Percentiles rank a stretch among this genome's conserved stretches.
These are phyloP conservation scores for Alosa sapidissima DNA, from an alignment of 2,797 vertebrate species.

Conservation along the genomic window DNA sequence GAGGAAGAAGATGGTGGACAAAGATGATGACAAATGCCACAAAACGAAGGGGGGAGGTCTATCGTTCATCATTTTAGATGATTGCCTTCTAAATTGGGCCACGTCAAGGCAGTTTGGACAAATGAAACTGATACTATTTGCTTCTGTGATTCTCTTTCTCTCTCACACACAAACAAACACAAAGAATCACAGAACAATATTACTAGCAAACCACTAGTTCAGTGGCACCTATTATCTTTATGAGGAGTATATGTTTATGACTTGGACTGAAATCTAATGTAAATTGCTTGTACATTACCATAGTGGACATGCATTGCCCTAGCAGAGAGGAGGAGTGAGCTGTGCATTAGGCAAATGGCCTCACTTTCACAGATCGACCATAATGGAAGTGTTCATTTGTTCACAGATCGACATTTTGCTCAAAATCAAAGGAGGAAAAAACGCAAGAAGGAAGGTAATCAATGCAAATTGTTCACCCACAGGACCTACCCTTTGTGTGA, in stretches of 20 bases:
- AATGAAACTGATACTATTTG: not conserved
- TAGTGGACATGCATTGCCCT: not conserved
- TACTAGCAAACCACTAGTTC: not conserved
- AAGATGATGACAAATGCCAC: slow-evolving; percentile 13
- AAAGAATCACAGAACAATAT: not conserved
- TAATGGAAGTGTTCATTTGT: not conserved
- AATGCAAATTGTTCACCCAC: slow-evolving; percentile 24
- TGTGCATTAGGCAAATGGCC: slow-evolving; percentile 20
- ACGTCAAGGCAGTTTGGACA: not conserved
- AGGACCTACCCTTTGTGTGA: not conserved
- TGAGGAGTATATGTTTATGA: not conserved
- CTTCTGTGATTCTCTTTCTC: not conserved
- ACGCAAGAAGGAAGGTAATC: not conserved
- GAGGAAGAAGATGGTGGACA: not conserved
- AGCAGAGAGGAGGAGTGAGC: not conserved
- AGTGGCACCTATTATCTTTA: not conserved
- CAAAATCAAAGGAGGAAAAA: slow-evolving; percentile 22
- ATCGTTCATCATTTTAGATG: not conserved
- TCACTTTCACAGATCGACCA: not conserved
- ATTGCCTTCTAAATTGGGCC: not conserved
- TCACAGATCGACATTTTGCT: slow-evolving; percentile 6
- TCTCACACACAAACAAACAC: not conserved
- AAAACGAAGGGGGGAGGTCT: not conserved
- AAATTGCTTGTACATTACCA: not conserved
- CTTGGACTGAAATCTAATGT: not conserved